These are phyloP conservation scores for Probaryconus sp. DNA, from an alignment of 1,140 invertebrate species.

Conservation along the genomic window DNA sequence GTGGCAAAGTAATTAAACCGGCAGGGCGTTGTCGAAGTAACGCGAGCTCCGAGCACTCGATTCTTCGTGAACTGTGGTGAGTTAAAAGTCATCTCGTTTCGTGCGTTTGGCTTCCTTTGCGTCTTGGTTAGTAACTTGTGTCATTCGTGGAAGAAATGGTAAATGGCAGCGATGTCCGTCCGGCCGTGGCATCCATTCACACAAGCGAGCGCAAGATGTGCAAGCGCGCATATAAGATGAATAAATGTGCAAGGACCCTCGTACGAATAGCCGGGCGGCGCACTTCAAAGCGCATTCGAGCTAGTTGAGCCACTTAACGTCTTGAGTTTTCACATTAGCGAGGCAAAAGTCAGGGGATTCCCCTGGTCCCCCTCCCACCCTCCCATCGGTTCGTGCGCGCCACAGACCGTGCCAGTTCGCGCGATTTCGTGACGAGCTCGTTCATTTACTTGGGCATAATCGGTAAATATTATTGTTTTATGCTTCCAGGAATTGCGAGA, in stretches of 20 bases:
- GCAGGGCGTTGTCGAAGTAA: slow-evolving; percentile 66
- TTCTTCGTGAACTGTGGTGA: background rate
- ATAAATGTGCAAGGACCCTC: slow-evolving; percentile 53
- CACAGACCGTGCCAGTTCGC: slow-evolving; percentile 23
- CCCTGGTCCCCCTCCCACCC: too few relatives aligned
- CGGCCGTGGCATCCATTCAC: slow-evolving; percentile 53
- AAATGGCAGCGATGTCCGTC: slow-evolving; percentile 60
- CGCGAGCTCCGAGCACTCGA: slow-evolving; percentile 21
- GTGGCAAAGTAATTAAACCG: slow-evolving; percentile 69
- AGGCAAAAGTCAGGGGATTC: slow-evolving; percentile 61
- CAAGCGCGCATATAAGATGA: slow-evolving; percentile 59
- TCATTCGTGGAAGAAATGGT: slow-evolving; percentile 74
- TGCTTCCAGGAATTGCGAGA: slow-evolving; percentile 43
- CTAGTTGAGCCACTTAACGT: slow-evolving; percentile 66
- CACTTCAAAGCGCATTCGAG: slow-evolving; percentile 61
- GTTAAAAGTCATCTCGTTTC: too few relatives aligned
- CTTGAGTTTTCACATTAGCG: slow-evolving; percentile 66
- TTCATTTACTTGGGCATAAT: slow-evolving; percentile 55
- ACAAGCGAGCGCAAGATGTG: slow-evolving; percentile 37
- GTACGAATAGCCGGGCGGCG: slow-evolving; percentile 43
- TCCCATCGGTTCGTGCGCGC: too few relatives aligned
- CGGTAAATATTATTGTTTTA: slow-evolving; percentile 58
- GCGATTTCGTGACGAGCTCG: slow-evolving; percentile 54
- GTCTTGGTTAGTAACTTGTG: slow-evolving; percentile 72
- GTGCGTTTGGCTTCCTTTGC: slow-evolving; percentile 62